A percentile compares a stretch with the other conserved stretches of the same genome.
phyloP scores from a whole-genome alignment of 2,888 invertebrate species.

The Drosophila mulleri region DNA sequence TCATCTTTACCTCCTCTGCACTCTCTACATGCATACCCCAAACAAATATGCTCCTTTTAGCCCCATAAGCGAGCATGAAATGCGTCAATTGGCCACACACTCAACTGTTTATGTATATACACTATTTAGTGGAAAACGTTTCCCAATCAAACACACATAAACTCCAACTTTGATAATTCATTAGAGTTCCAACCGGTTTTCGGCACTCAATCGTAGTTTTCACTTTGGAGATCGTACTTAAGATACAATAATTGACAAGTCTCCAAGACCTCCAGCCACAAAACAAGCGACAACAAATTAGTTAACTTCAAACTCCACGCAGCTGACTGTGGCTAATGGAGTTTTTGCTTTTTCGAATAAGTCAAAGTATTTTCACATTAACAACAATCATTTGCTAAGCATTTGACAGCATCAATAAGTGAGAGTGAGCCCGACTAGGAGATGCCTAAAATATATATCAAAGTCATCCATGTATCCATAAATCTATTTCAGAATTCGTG shows the following conservation, averaged over 20 bases:
- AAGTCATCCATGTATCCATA: no score
- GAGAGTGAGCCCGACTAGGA: not conserved
- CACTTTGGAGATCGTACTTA: conserved; percentile 19
- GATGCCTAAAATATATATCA: not conserved
- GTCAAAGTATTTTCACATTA: conserved; percentile 2
- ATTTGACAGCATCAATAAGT: not conserved
- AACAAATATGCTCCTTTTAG: not conserved
- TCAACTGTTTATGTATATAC: conserved; percentile 11
- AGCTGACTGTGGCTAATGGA: conserved; percentile 3
- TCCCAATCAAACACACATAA: conserved; percentile 14
- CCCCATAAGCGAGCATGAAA: not conserved
- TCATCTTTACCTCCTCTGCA: no score
- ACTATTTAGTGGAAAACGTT: conserved; percentile 40
- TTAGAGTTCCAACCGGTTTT: conserved; percentile 35
- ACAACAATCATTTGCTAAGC: not conserved
- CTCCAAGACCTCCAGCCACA: not conserved
- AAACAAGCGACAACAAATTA: conserved; percentile 8
- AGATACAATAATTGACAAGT: conserved; percentile 9
- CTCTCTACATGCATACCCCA: not conserved
- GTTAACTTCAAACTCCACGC: not conserved
- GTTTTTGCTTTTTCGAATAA: not conserved
- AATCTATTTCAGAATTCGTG: no score
- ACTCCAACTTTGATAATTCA: conserved; percentile 30
- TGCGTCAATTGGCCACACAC: conserved; percentile 33
- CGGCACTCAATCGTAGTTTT: conserved; percentile 25